Evolutionary conservation across 2,797 vertebrate species (phyloP), one percentile per base, ranked within the genome.

Genomic region (Xyrichtys novacula): DNA sequence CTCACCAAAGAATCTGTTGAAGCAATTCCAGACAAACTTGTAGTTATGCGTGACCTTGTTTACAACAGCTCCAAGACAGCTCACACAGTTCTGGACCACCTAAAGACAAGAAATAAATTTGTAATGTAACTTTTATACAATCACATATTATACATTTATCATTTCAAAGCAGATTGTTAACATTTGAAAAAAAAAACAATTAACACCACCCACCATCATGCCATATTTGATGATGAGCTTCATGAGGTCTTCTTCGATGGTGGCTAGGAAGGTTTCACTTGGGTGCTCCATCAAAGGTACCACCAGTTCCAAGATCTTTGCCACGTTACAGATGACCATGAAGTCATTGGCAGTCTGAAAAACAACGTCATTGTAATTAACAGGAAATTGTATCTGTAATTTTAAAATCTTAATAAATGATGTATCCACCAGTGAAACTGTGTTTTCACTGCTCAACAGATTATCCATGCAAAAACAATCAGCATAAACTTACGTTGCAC

Each of bases 181-280:
- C 11, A 44, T 20, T 22, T 48, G n/a, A 0, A 25, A 31, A 63
- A 61, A 73, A 62, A 31, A 63, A 61, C 71, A 62, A n/a, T 1
- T 2, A 14, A 16, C 2, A n/a, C 6, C 36, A 83, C 95, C 74
- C 87, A 98, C 98, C 39, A 96, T 98, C 98, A 99, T 99, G 95
- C 98, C 97, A 0, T 99, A 97, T 95, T 98, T 99, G 88, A 99
- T 96, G 87, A 98, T 99, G 42, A 99, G 96, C 81, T 99, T 99
- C 97, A 99, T 99, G 47, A 99, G 95, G 90, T 99, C 98, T 90
- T 99, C 98, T 91, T 99, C 97, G 43, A 99, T 98, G 59, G 97
- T 98, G 84, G 97, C 96, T 78, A 99, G 95, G 79, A 96, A 98
- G 3, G 95, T 98, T 89, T 98, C 97, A 80, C 97, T 98, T 34